These are phyloP conservation scores for Torymus texanus DNA, from an alignment of 2,888 invertebrate genomes.

Conservation along the genomic window DNA sequence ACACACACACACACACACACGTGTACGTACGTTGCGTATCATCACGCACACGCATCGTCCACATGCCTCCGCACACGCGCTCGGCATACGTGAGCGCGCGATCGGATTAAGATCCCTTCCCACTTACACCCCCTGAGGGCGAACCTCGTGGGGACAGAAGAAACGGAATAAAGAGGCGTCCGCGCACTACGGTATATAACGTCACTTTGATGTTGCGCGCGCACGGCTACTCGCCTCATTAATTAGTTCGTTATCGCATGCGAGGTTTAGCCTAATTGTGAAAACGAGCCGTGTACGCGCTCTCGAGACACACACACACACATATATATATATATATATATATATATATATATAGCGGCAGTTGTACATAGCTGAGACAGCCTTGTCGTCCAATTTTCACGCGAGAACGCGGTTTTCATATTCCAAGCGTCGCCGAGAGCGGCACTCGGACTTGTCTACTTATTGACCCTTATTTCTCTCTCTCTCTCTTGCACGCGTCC, in stretches of 20 bases:
- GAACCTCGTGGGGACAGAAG: no score
- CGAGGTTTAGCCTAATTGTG: neutral
- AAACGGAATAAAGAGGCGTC: no score
- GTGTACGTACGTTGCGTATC: no score
- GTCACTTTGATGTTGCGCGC: constrained; percentile 53
- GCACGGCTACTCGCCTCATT: constrained; percentile 33
- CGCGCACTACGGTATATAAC: neutral
- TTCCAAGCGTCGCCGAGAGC: neutral
- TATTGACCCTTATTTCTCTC: constrained; percentile 8
- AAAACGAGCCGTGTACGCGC: no score
- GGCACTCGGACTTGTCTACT: neutral
- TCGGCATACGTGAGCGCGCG: neutral
- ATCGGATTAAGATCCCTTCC: constrained; percentile 35
- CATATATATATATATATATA: no score
- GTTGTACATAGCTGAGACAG: neutral
- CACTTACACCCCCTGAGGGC: no score
- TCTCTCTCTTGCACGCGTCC: no score
- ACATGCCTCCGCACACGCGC: no score
- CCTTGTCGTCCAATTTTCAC: constrained; percentile 25
- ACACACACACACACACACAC: no score
- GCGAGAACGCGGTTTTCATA: neutral
- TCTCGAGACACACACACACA: no score
- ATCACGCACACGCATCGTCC: no score
- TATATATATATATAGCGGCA: no score
- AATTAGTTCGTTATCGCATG: constrained; percentile 59